phyloP scores from a whole-genome alignment of 2,888 invertebrate genomes.

The Deroplatys truncata region DNA sequence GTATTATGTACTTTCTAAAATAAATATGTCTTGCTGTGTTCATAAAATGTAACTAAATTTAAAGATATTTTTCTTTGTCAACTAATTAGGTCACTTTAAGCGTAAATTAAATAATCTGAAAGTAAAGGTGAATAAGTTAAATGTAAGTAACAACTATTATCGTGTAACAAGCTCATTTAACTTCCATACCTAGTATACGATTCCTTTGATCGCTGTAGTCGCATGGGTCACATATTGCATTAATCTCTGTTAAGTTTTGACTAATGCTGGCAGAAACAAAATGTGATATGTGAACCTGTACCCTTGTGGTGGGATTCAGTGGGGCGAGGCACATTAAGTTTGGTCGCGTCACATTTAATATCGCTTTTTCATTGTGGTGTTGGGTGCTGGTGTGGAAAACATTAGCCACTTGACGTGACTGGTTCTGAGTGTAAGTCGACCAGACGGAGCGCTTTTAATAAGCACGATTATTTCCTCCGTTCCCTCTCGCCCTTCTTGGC shows the following conservation, averaged over 20 bases:
- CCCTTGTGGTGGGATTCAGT: no score
- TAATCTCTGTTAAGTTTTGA: neutral
- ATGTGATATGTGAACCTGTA: neutral
- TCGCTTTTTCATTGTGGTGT: neutral
- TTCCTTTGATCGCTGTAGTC: no score
- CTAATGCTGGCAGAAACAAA: neutral
- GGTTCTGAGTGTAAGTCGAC: constrained; percentile 7
- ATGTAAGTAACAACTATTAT: no score
- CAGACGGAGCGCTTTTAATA: constrained; percentile 30
- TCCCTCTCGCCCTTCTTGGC: neutral
- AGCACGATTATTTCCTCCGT: constrained; percentile 26
- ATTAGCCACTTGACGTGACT: constrained; percentile 3
- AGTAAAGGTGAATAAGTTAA: no score
- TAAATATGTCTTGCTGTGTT: no score
- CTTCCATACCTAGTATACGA: no score
- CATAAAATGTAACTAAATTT: no score
- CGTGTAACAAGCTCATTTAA: no score
- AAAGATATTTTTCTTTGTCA: no score
- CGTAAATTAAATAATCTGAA: no score
- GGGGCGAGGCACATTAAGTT: neutral
- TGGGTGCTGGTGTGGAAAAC: neutral
- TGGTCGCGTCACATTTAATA: neutral
- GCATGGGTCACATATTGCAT: neutral
- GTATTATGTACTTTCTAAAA: no score
- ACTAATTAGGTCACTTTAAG: no score